These are phyloP conservation scores for Haliaeetus leucogaster DNA, from an alignment of 2,113 vertebrate species.

Conservation along the genomic window DNA sequence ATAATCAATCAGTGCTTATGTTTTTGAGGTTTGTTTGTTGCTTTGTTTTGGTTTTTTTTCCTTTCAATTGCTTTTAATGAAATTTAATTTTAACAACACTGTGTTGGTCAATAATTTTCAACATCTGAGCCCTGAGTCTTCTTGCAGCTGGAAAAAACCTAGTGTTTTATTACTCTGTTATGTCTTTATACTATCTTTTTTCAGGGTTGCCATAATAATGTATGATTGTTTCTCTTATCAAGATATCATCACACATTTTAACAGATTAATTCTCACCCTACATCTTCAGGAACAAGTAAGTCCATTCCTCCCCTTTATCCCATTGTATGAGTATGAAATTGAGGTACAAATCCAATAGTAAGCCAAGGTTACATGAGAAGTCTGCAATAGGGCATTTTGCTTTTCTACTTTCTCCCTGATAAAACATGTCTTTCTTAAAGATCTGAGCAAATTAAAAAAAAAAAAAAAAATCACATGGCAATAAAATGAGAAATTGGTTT, in stretches of 20 bases:
- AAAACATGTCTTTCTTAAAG: not conserved
- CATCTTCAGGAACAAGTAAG: not conserved
- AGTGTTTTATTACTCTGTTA: not conserved
- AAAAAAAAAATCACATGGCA: not conserved
- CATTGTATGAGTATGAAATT: not conserved
- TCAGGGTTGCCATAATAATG: not conserved
- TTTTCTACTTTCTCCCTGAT: not conserved
- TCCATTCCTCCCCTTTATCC: not conserved
- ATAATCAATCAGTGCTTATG: not conserved
- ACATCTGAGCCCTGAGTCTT: not conserved
- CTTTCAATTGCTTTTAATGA: not conserved
- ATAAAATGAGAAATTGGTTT: not conserved
- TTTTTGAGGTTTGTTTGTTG: not conserved
- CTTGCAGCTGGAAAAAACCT: not conserved
- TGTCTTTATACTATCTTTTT: not conserved
- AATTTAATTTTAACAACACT: not conserved
- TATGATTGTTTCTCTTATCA: not conserved
- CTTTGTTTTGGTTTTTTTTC: fast-evolving
- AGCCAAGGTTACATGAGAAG: not conserved
- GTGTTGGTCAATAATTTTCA: not conserved
- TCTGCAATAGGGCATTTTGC: not conserved
- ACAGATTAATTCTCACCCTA: not conserved
- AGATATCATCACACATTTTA: not conserved
- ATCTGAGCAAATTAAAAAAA: not conserved
- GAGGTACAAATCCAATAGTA: not conserved